Evolutionary conservation across 2,113 vertebrate species (phyloP), one percentile per base, ranked within the genome.

Genomic region (Tylochromis polylepis): DNA sequence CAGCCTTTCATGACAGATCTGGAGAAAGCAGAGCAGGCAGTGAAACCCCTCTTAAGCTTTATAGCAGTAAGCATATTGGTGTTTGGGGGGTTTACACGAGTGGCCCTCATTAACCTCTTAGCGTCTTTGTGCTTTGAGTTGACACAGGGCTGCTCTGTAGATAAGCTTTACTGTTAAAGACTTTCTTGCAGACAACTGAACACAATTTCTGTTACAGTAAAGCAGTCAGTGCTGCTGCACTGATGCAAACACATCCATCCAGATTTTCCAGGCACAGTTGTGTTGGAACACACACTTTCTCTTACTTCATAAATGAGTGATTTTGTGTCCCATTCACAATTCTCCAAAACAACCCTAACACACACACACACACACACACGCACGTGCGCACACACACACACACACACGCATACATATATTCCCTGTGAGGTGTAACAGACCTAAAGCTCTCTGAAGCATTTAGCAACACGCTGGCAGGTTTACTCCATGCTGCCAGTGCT

Each of bases 401-500:
- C 83, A 70, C 77, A 62, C 59, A 88, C 65, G 79, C 83, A 77
- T 14, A 51, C 11, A 51, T 83, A 85, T 27, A 88, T 91, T 92
- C 89, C 90, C 88, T 79, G 49, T 87, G 90, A 94, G 91, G 91
- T 88, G 88, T 88, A 91, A 94, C 93, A 95, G 93, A 93, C 84
- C 93, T 89, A 83, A 94, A 94, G 94, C 94, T 94, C 93, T 93
- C 81, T 91, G 91, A 93, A 94, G 94, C 93, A 93, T 96, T 95
- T 96, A 94, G 94, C 90, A 88, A 88, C 93, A 92, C 65, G 83
- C 94, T 95, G 92, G 95, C 94, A 95, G 93, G 90, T 94, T 94
- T 91, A 85, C 92, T 91, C 90, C 59, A 84, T 78, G 57, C 91
- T 91, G 88, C 84, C 93, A 87, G 89, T 79, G 87, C 90, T 94